These are phyloP conservation scores for Choristoneura fumiferana DNA, from an alignment of 1,140 invertebrate species.

Conservation along the genomic window DNA sequence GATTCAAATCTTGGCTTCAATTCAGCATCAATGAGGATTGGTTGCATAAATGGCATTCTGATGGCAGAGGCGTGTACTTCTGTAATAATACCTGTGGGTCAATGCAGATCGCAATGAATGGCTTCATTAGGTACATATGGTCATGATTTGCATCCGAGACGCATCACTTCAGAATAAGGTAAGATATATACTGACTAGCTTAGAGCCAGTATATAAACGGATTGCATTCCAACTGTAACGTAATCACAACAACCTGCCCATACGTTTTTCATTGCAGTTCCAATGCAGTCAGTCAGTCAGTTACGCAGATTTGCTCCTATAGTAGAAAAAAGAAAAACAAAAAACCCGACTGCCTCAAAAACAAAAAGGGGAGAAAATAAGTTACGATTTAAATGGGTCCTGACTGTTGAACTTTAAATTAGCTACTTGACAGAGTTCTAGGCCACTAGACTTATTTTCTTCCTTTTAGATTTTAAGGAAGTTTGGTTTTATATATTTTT, in stretches of 20 bases:
- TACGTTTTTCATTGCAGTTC: too few species aligned
- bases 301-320: too few species aligned
- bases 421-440: too few species aligned
- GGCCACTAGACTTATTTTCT: too few species aligned
- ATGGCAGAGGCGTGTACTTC: slow-evolving; percentile 45
- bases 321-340: too few species aligned
- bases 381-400: too few species aligned
- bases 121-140: slow-evolving; percentile 51
- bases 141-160: slow-evolving; percentile 46
- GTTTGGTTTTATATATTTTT: too few species aligned
- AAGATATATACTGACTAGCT: neutral
- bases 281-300: too few species aligned
- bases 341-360: too few species aligned
- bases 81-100: slow-evolving; percentile 59
- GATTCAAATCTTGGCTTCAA: neutral
- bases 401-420: too few species aligned
- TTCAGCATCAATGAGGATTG: neutral
- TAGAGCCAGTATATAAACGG: neutral
- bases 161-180: slow-evolving; percentile 16
- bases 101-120: slow-evolving; percentile 68
- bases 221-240: neutral
- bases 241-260: neutral
- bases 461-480: too few species aligned
- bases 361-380: too few species aligned
- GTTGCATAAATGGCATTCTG: slow-evolving; percentile 18